phyloP scores from a whole-genome alignment of 2,113 vertebrate genomes.

The Myotis davidii region DNA sequence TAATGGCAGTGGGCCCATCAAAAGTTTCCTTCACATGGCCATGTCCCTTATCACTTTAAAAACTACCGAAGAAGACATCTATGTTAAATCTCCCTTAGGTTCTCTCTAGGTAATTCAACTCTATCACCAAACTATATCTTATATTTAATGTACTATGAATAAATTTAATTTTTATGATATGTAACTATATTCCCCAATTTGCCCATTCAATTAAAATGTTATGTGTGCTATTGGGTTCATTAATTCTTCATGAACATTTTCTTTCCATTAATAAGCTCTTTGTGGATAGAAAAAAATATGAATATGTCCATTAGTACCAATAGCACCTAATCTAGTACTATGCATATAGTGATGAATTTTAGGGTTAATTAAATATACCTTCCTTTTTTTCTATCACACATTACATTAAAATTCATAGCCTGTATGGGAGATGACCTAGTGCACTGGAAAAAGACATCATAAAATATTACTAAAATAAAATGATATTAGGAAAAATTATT shows the following conservation, averaged over 20 bases:
- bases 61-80: not conserved
- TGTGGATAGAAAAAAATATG: not conserved
- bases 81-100: not conserved
- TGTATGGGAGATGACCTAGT: not conserved
- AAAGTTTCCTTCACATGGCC: not conserved
- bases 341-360: not conserved
- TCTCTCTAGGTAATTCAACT: not conserved
- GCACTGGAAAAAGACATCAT: not conserved
- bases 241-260: constrained; percentile 40
- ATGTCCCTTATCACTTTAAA: not conserved
- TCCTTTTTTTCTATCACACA: not conserved
- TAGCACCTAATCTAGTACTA: not conserved
- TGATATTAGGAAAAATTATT: not conserved
- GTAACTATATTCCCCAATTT: not conserved
- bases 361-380: not conserved
- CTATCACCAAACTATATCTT: not conserved
- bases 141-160: not conserved
- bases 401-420: not conserved
- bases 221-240: not conserved
- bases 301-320: not conserved
- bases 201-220: not conserved
- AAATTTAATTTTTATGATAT: not conserved
- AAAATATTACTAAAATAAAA: not conserved
- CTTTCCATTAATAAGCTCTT: not conserved
- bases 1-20: not conserved